Conservation (phyloP, 2,888 invertebrate species). For the Anthrax anthrax region DNA sequence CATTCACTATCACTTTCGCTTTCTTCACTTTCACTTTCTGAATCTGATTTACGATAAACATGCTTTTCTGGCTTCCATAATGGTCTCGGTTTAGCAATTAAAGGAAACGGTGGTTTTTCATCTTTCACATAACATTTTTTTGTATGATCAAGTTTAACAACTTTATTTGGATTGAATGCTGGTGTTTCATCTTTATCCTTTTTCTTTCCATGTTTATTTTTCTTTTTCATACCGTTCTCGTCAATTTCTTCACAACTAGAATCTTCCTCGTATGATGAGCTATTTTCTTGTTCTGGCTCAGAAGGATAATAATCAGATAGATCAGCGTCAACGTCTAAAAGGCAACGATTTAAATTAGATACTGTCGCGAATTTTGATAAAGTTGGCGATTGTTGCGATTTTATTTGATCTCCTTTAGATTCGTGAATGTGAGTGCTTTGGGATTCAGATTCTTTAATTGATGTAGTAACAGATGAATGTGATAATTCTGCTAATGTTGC, state of each 20-base stretch:
- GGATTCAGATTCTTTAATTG: neutral
- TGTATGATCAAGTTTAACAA: constrained; percentile 30
- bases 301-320: constrained; percentile 33
- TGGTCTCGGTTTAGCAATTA: constrained; percentile 48
- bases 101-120: constrained; percentile 39
- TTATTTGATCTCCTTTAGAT: neutral
- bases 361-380: constrained; percentile 36
- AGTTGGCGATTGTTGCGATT: constrained; percentile 2
- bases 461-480: neutral
- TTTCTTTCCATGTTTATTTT: constrained; percentile 26
- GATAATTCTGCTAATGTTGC: neutral
- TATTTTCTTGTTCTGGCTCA: constrained; percentile 23
- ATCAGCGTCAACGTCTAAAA: constrained; percentile 34
- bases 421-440: neutral
- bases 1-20: constrained; percentile 25
- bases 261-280: constrained; percentile 13
- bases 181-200: constrained; percentile 26
- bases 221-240: constrained; percentile 30
- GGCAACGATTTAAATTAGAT: constrained; percentile 35
- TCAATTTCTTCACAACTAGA: constrained; percentile 28
- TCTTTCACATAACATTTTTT: constrained; percentile 38
- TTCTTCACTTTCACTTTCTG: constrained; percentile 35
- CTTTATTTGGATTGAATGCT: constrained; percentile 32
- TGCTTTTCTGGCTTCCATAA: constrained; percentile 40
- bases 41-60: constrained; percentile 35